Base-by-base conservation (phyloP, 2,113 vertebrate genomes). In the Hippocampus zosterae region DNA sequence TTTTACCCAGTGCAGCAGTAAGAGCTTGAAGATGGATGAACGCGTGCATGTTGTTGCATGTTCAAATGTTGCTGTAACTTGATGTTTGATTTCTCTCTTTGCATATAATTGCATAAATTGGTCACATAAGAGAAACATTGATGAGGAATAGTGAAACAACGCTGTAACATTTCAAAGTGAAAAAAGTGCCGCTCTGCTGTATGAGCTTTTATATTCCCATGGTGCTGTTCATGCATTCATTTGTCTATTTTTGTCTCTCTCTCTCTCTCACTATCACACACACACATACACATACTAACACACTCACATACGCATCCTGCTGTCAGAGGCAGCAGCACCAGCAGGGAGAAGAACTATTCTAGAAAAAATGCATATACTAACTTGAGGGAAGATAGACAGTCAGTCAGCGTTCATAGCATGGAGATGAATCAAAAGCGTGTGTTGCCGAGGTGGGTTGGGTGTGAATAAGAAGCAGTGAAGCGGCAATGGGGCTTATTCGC, bases 11-110 rank as follows among this genome's bases (percentile, higher is more conserved):
- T 84, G 81, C 86, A 84, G 88, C 77, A 86, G 80, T 81, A 83
- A 80, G 79, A 85, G 77, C 72, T 70, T 80, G n/a, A 70, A 84
- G 73, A 84, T 82, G 78, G 81, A 84, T 83, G 75, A 75, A 81
- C 68, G 78, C 83, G 77, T 68, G 78, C 83, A 77, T 82, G 83
- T 81, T 71, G 74, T 77, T 66, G 72, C 56, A 40, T 73, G 29
- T 33, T 33, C 29, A 33, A 33, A 11, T 25, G 64, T 72, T 69
- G 65, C 69, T 69, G 76, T 53, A 72, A 79, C 59, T 56, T 57
- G 64, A 18, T 52, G 18, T 27, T 56, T 21, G 27, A 37, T n/a
- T 60, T 65, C 60, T 16, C 21, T 37, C 13, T 46, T 3, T 23
- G 12, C 25, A n/a, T 29, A 62, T n/a, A 27, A 65, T 65, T 65